These are phyloP conservation scores for Pipistrellus pygmaeus DNA, from an alignment of 2,797 vertebrate species.

Conservation along the genomic window DNA sequence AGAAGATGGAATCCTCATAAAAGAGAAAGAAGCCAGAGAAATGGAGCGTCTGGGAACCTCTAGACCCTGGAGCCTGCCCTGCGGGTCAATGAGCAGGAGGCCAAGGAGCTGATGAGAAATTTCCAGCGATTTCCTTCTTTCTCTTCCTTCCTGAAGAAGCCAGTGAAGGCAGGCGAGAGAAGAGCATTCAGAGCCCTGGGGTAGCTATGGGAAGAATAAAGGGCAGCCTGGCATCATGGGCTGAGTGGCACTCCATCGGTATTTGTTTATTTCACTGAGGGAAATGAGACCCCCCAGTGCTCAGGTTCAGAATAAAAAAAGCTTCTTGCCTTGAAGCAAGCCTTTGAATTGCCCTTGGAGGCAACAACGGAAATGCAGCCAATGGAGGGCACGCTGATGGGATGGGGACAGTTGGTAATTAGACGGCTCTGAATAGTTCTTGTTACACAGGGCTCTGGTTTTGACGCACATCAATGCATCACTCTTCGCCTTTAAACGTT, in stretches of 20 bases:
- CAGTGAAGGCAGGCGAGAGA: not conserved
- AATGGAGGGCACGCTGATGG: not conserved
- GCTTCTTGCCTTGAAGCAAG: not conserved
- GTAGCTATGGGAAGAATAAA: not conserved
- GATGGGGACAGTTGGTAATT: slow-evolving; percentile 63
- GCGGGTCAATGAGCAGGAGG: not conserved
- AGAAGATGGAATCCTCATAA: slow-evolving; percentile 39
- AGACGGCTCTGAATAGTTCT: slow-evolving; percentile 66
- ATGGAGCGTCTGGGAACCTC: not conserved
- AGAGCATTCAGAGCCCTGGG: not conserved
- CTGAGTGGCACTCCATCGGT: not conserved
- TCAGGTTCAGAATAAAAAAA: not conserved
- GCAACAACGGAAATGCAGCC: slow-evolving; percentile 45
- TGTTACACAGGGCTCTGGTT: slow-evolving; percentile 65
- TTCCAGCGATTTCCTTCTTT: not conserved
- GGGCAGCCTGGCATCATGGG: not conserved
- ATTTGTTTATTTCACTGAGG: slow-evolving; percentile 18
- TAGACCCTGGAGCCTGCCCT: not conserved
- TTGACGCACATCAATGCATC: slow-evolving; percentile 78
- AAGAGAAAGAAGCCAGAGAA: slow-evolving; percentile 53
- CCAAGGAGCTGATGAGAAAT: not conserved
- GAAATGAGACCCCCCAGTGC: not conserved
- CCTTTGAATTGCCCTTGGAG: slow-evolving; percentile 52
- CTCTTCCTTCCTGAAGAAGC: not conserved
- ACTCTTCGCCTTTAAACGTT: slow-evolving; percentile 71